Evolutionary conservation across 2,888 invertebrate species (phyloP), one percentile per base, ranked within the genome.

Genomic region (Blomia tropicalis): DNA sequence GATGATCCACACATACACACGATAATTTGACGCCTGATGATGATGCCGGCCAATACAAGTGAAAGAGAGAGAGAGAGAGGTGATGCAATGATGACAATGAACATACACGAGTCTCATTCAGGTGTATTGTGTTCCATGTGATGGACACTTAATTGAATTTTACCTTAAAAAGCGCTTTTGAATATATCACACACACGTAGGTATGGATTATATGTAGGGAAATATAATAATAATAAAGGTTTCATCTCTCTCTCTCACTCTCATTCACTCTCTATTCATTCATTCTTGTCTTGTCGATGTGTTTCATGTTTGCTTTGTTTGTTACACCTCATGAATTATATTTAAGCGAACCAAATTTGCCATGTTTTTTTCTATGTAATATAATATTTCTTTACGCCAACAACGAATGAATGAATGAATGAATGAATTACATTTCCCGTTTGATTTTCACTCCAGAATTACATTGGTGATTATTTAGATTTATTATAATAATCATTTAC

Each of bases 101-200:
- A 47, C 51, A 47, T 14, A 17, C 17, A 36, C 7, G 36, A 11
- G 36, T 17, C 17, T 17, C 17, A 11, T 7, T 7, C 36, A 17
- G 7, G 36, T 17, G 36, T n/a, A 47, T 47, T 27, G 51, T 47
- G 51, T 25, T 14, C 23, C 22, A 7, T 47, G 36, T 17, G 7
- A n/a, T 47, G 51, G 51, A 7, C 51, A 47, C 23, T 22, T 47
- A 47, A 47, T 47, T 47, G 51, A 47, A 47, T 47, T 25, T 47
- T 47, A n/a, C 51, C 51, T 47, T 47, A 47, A 47, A 47, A 47
- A n/a, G n/a, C n/a, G 51, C 51, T 11, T n/a, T 11, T 47, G 11
- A 19, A 47, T 47, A 47, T 47, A 47, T 47, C 51, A 47, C 51
- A 14, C 14, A n/a, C 41, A 41, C 51, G 22, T 47, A n/a, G 7